These are phyloP conservation scores for Hypocryptadius cinnamomeus DNA, from an alignment of 2,113 vertebrate genomes.

Conservation along the genomic window DNA sequence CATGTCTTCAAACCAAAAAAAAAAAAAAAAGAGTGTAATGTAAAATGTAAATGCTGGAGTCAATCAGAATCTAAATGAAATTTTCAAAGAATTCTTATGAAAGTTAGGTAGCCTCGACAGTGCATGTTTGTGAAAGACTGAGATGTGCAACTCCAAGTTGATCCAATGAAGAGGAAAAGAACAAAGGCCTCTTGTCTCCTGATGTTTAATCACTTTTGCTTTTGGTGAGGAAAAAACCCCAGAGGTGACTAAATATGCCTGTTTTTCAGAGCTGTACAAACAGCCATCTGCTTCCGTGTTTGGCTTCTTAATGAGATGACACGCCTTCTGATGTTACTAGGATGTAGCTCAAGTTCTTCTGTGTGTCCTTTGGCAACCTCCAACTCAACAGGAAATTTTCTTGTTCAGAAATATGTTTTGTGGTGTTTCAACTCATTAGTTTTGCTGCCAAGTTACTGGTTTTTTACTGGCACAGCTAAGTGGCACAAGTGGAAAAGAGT, in stretches of 20 bases:
- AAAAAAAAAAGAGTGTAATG: not conserved
- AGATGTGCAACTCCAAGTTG: not conserved
- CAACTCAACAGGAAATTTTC: not conserved
- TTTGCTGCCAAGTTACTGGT: not conserved
- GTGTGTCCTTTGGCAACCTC: not conserved
- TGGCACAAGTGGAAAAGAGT: not conserved
- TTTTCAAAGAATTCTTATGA: not conserved
- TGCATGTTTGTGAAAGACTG: not conserved
- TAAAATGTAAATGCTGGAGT: not conserved
- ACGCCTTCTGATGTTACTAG: not conserved
- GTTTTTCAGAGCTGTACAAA: not conserved
- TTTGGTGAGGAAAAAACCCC: not conserved
- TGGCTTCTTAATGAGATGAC: not conserved
- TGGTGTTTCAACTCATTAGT: not conserved
- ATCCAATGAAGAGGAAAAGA: not conserved
- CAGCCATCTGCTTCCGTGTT: conserved; percentile 16
- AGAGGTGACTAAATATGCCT: not conserved
- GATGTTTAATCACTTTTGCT: not conserved
- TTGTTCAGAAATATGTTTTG: not conserved
- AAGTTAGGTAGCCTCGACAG: not conserved
- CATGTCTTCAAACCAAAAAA: fast-evolving
- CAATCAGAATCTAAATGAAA: not conserved
- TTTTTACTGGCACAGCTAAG: not conserved
- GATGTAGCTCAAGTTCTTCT: not conserved
- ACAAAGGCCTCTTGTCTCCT: not conserved